phyloP scores from a whole-genome alignment of 2,888 invertebrate genomes.

The Temnothorax ravouxi region DNA sequence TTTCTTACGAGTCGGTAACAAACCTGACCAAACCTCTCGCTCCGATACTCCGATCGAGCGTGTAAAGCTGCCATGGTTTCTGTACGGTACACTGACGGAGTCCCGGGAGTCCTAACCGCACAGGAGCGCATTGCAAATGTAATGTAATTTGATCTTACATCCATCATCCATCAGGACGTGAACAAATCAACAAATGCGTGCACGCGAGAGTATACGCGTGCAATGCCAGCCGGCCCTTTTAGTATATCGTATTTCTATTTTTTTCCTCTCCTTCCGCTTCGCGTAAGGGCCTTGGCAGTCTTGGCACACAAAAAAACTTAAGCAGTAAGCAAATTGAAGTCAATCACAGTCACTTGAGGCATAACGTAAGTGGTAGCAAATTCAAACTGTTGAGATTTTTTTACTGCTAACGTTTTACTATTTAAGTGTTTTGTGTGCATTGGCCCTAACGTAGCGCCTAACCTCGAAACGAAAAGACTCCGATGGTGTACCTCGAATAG shows the following conservation, averaged over 20 bases:
- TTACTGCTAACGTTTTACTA: too few relatives aligned
- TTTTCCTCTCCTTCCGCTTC: too few relatives aligned
- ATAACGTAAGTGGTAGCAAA: too few relatives aligned
- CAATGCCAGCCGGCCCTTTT: not conserved
- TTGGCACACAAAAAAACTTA: too few relatives aligned
- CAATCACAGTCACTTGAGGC: too few relatives aligned
- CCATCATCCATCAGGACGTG: conserved; percentile 54
- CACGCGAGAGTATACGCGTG: not conserved
- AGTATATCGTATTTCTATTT: conserved; percentile 37
- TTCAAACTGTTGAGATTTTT: too few relatives aligned
- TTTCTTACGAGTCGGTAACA: conserved; percentile 15
- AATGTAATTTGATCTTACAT: conserved; percentile 70
- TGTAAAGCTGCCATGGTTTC: conserved; percentile 26
- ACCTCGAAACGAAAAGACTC: conserved; percentile 51
- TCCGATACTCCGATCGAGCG: conserved; percentile 33
- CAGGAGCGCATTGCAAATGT: conserved; percentile 63
- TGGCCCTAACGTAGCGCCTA: too few relatives aligned
- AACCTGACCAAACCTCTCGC: not conserved
- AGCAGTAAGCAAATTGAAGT: too few relatives aligned
- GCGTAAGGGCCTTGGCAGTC: too few relatives aligned
- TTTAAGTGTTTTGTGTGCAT: too few relatives aligned
- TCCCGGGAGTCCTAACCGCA: conserved; percentile 54
- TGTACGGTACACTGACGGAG: conserved; percentile 42
- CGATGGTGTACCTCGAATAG: conserved; percentile 57
- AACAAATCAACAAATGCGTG: not conserved